Evolutionary conservation across 2,797 vertebrate genomes (phyloP).

Genomic region (Hydrophis major): DNA sequence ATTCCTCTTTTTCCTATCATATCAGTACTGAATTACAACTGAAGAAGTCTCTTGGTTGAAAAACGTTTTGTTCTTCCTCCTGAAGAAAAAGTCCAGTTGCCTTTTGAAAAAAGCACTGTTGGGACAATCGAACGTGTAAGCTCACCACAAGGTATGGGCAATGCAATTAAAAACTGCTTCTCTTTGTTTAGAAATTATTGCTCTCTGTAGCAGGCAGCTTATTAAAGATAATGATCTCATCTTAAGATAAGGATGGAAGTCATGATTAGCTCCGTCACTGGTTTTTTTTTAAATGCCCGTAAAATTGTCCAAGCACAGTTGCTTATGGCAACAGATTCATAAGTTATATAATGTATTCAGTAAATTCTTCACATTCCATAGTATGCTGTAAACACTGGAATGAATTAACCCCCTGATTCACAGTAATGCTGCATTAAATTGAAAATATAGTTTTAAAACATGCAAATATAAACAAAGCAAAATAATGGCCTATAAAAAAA

Average conservation of each 20-base stretch:
- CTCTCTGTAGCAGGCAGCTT: background rate
- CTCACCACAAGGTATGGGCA: fast-evolving
- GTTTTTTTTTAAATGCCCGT: background rate
- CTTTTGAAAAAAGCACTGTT: background rate
- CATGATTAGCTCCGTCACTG: slow-evolving; percentile 6
- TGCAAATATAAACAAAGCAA: background rate
- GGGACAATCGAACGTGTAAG: background rate
- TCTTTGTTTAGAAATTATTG: background rate
- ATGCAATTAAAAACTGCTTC: slow-evolving; percentile 9
- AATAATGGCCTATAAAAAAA: background rate
- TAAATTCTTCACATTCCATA: background rate
- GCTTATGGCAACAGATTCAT: background rate
- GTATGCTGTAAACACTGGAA: background rate
- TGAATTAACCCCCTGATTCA: background rate
- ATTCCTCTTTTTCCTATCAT: background rate
- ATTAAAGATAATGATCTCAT: slow-evolving; percentile 35
- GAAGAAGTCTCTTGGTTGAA: background rate
- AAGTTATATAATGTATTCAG: background rate
- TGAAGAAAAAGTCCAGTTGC: background rate
- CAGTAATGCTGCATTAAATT: fast-evolving
- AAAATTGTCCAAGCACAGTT: background rate
- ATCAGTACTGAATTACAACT: background rate
- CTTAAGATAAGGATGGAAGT: background rate
- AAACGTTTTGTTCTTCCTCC: background rate
- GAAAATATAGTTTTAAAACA: background rate